Evolutionary conservation across 2,113 vertebrate genomes (phyloP).

Genomic region (Lophotis ruficrista): DNA sequence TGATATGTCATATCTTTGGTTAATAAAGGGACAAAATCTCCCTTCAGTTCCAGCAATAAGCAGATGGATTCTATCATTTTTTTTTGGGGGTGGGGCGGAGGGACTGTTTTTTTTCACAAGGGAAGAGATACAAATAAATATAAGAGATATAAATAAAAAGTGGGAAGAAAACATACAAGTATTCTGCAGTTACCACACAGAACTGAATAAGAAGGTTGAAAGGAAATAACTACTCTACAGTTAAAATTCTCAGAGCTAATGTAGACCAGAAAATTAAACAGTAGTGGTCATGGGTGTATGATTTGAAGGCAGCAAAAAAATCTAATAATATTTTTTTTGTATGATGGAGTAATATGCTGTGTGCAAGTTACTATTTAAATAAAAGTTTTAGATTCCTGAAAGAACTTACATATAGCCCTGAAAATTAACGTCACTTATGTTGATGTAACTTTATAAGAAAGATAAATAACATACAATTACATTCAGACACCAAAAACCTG

Average conservation of each 20-base stretch:
- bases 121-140: neutral
- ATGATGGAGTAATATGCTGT: neutral
- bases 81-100: neutral
- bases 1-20: neutral
- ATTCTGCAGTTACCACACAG: neutral
- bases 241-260: neutral
- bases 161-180: neutral
- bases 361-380: neutral
- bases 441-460: neutral
- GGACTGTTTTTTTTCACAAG: neutral
- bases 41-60: neutral
- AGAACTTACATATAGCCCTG: neutral
- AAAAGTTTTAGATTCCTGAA: neutral
- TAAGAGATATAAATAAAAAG: neutral
- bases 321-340: neutral
- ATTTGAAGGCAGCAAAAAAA: neutral
- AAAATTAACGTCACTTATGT: neutral
- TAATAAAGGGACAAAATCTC: neutral
- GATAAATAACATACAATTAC: neutral
- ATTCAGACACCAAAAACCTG: neutral
- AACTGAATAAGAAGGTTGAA: neutral
- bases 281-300: neutral
- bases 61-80: neutral
- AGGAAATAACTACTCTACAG: neutral
- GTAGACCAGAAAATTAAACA: neutral